These are phyloP conservation scores for Lampris megalopsis DNA, from an alignment of 2,113 vertebrate genomes.

Conservation along the genomic window DNA sequence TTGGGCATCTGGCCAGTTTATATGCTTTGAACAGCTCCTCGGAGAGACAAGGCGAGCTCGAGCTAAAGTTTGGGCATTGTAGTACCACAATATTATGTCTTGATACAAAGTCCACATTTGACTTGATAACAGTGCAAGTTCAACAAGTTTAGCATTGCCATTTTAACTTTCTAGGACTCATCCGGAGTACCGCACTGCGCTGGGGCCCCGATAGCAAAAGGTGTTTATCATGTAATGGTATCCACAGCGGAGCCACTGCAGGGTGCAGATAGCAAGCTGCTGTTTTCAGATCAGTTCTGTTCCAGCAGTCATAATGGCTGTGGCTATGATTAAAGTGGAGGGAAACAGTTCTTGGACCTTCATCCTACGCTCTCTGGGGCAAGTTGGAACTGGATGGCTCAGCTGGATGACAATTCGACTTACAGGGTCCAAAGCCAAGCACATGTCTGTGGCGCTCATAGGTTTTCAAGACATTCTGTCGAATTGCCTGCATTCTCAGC, in stretches of 20 bases:
- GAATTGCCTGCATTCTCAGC: neutral
- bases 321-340: conserved; percentile 70
- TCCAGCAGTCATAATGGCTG: conserved; percentile 72
- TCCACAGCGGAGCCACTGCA: conserved; percentile 78
- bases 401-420: neutral
- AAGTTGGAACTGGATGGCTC: conserved; percentile 1
- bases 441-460: conserved; percentile 16
- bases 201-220: conserved; percentile 68
- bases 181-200: conserved; percentile 38
- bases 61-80: neutral
- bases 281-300: conserved; percentile 74
- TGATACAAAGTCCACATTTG: neutral
- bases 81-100: neutral
- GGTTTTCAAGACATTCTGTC: neutral
- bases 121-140: conserved; percentile 28
- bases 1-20: no score
- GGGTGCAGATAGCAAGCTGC: conserved; percentile 72
- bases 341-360: conserved; percentile 60
- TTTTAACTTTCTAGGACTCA: conserved; percentile 67
- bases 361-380: conserved; percentile 42
- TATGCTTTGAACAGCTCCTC: no score
- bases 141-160: conserved; percentile 54
- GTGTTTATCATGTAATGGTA: conserved; percentile 77
- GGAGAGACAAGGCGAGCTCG: neutral
- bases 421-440: neutral